Evolutionary conservation across 92 coral and sea anemone genomes (phyloP), one percentile per base, ranked within the genome.

Genomic region (Actinostola sp.): DNA sequence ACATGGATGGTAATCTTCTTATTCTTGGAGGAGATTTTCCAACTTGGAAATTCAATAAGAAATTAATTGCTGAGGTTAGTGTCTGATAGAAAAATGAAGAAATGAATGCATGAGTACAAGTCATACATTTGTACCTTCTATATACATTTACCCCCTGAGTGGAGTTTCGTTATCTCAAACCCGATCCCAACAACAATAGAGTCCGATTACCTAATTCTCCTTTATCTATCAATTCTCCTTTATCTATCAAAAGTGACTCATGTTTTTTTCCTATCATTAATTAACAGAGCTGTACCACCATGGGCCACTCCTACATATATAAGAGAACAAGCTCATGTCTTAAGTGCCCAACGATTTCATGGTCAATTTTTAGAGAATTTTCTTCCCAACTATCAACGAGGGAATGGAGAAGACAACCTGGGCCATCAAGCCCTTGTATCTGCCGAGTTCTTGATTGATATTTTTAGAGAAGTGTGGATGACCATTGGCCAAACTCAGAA

Each of bases 1-100:
- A 84, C 81, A 60, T 57, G 70, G 32, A 63, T 36, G 49, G 43
- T 13, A 70, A 63, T 63, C 46, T 71, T 13, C 36, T 84, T 3
- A 32, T 67, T 7, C 21, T 73, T 51, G 68, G 86, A 24, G 82
- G 86, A 13, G 89, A 79, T 45, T 79, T 53, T 36, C 86, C 89
- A 43, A 72, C 89, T 43, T 72, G 71, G 85, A 62, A 74, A 25
- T 73, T 63, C 69, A 61, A 84, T 29, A 84, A 84, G 50, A 84
- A 84, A 28, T 62, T 77, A 17, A 56, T 84, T 76, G 71, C 67
- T n/a, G 74, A 70, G 85, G 79, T 63, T 8, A 61, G 58, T 36
- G n/a, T n/a, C n/a, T n/a, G n/a, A n/a, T n/a, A n/a, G n/a, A n/a
- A n/a, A n/a, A n/a, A n/a, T n/a, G n/a, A n/a, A n/a, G n/a, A n/a